Base-by-base conservation (phyloP, 2,888 invertebrate species). In the Operophtera brumata region DNA sequence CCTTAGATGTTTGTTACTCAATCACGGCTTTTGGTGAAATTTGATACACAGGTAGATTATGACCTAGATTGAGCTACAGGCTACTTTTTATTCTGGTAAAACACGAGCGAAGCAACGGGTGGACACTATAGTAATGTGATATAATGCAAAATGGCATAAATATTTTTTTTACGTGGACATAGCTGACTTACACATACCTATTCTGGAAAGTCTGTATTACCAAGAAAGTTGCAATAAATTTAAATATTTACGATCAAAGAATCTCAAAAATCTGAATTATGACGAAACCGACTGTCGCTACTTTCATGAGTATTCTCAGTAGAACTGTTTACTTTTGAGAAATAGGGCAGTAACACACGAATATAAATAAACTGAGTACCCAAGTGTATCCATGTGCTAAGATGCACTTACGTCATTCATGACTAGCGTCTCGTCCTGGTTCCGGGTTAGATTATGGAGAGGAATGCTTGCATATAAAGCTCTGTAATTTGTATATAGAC, bases 401-500 rank as follows among this genome's bases (percentile, higher is more conserved):
- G 59, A 65, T 67, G 59, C 59, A 66, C 61, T 65, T 66, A 67
- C 67, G 67, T 67, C 67, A 67, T 61, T 55, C 26, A 6, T 32
- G 32, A 48, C 45, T 57, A 56, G 56, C 44, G 7, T n/a, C 13
- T 45, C 41, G 45, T 41, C 45, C 56, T 36, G 51, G 26, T 41
- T 52, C 42, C 42, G 42, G 11, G 43, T n/a, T 54, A 48, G 45
- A 36, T n/a, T 41, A 35, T 32, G 42, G 41, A 13, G 39, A 39
- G 25, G 37, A 39, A 44, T 50, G 14, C 25, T 48, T 34, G 41
- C 8, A 39, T 42, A 26, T 50, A 39, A 25, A 39, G 34, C 42
- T 12, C 0, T 50, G 39, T 5, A 1, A 20, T 39, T 13, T 36
- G n/a, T n/a, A 12, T 20, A 9, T 12, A 37, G 36, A 37, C 36